Base-by-base conservation (phyloP, 2,113 vertebrate species). In the Pygathrix nemaeus region DNA sequence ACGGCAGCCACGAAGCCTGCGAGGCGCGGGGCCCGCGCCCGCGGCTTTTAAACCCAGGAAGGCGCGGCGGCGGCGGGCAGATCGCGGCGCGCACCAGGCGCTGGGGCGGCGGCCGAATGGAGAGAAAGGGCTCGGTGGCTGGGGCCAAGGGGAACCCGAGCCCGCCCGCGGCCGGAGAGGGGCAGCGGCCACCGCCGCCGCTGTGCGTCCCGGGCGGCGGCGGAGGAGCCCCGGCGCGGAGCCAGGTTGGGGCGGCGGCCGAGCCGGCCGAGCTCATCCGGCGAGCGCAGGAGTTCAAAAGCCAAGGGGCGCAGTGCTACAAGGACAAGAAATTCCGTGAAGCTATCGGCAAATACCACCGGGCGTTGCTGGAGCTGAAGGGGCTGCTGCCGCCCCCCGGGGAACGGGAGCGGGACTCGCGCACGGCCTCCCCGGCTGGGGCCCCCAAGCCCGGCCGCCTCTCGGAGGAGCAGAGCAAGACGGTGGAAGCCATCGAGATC, bases 251-350 rank as follows among this genome's bases (percentile, higher is more conserved):
- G 95, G 96, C 94, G 94, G 92, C 80, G 96, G 68, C 98, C 97
- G 79, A 98, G 96, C 98, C 98, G 11, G 98, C 97, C 16, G 99
- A 99, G 97, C 99, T 99, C 72, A 99, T 99, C 97, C 98, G 98
- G 85, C 98, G 99, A 70, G 99, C 99, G 81, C 98, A 99, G 97
- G 99, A 99, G 98, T 99, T 99, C 99, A 99, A 99, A 99, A 98
- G 99, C 98, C 99, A 99, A 98, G 99, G 99, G 81, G 99, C 99
- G 73, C 99, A 99, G 98, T 99, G 99, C 98, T 99, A 99, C 99
- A 99, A 99, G 98, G 99, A 99, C 97, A 99, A 99, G 99, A 99
- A 99, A 99, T 99, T 99, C 99, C 99, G 99, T 82, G 99, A 99
- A 98, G 99, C 99, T 98, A 99, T 99, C 94, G 99, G 99, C 98